These are phyloP conservation scores for Neosilurus hyrtlii DNA, from an alignment of 2,797 vertebrate species.

Conservation along the genomic window DNA sequence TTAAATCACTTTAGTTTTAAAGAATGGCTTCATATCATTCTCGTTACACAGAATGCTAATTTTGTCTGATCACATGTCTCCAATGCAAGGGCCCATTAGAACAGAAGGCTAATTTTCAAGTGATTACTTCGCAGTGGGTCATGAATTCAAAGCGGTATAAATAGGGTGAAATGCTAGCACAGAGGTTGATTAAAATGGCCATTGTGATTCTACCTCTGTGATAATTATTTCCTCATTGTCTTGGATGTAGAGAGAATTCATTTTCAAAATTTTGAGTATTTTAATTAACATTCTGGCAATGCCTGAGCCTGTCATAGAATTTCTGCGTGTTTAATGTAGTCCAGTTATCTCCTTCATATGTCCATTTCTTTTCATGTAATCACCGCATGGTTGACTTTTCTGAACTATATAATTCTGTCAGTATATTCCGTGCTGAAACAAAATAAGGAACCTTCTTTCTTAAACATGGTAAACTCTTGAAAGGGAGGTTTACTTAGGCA, in stretches of 20 bases:
- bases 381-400: constrained; percentile 72
- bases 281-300: constrained; percentile 78
- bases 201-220: constrained; percentile 82
- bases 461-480: constrained; percentile 24
- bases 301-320: constrained; percentile 59
- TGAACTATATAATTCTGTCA: constrained; percentile 37
- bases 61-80: constrained; percentile 71
- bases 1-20: constrained; percentile 69
- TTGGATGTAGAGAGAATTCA: constrained; percentile 78
- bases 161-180: constrained; percentile 81
- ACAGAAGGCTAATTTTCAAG: constrained; percentile 79
- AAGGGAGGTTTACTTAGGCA: constrained; percentile 4
- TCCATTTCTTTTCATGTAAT: constrained; percentile 60
- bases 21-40: constrained; percentile 63
- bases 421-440: constrained; percentile 6
- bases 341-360: constrained; percentile 56
- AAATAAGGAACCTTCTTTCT: constrained; percentile 4
- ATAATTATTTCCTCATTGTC: constrained; percentile 85
- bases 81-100: constrained; percentile 73
- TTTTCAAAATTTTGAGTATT: constrained; percentile 75
- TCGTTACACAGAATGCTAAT: constrained; percentile 73
- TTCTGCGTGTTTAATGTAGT: constrained; percentile 59
- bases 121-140: constrained; percentile 83
- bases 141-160: constrained; percentile 82
- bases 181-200: constrained; percentile 83